Evolutionary conservation across 2,113 vertebrate species (phyloP).

Genomic region (Paradoxurus hermaphroditus): DNA sequence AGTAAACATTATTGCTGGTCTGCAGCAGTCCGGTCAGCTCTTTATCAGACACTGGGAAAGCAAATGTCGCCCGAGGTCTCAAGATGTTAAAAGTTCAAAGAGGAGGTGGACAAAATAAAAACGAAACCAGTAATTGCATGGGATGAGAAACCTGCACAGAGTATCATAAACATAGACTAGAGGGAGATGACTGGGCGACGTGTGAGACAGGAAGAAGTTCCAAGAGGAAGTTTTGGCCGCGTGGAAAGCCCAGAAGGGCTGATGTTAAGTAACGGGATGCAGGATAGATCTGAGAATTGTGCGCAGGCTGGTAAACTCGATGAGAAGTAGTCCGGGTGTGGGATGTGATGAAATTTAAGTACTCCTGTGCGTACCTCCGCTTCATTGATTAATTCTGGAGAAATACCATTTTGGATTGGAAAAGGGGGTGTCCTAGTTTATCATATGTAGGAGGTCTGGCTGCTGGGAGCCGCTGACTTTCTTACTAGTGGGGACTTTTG

Average conservation of each 20-base stretch:
- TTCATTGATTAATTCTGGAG: not conserved
- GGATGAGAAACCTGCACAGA: not conserved
- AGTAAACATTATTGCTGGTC: not conserved
- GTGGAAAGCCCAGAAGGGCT: not conserved
- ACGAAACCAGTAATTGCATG: not conserved
- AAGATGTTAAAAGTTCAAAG: not conserved
- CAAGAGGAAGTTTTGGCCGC: not conserved
- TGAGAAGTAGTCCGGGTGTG: not conserved
- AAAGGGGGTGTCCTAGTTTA: not conserved
- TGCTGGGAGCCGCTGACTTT: not conserved
- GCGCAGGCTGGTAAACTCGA: not conserved
- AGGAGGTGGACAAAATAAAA: not conserved
- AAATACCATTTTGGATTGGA: not conserved
- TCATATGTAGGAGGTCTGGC: not conserved
- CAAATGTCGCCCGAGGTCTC: not conserved
- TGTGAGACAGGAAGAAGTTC: not conserved
- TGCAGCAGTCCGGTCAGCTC: not conserved
- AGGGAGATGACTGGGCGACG: not conserved
- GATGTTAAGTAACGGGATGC: not conserved
- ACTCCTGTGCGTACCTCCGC: fast-evolving
- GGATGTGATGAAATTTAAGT: not conserved
- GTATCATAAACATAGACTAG: not conserved
- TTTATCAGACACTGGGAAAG: not conserved
- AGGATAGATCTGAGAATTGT: not conserved
- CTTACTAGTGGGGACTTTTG: not conserved